A percentile compares a stretch with the other conserved stretches of the same genome.
phyloP scores from a whole-genome alignment of 2,113 vertebrate species.

The Onychorhynchus coronatus region DNA sequence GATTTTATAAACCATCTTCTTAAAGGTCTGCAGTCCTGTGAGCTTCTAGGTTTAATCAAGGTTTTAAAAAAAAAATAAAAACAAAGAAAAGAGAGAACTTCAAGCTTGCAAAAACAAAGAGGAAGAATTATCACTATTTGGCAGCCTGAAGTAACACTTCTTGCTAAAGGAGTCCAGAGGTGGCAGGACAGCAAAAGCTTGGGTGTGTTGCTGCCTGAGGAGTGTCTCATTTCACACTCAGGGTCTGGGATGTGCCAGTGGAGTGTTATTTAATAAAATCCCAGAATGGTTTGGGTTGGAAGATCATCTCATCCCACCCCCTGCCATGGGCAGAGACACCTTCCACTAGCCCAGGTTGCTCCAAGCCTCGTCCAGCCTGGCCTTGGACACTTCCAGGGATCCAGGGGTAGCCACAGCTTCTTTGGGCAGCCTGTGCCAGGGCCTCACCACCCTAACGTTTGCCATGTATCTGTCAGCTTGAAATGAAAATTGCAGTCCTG shows the following conservation, averaged over 20 bases:
- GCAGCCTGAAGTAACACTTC: background rate
- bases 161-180: background rate
- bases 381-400: background rate
- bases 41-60: background rate
- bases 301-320: rapidly evolving
- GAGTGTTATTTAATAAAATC: background rate
- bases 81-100: background rate
- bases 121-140: background rate
- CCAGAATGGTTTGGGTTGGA: background rate
- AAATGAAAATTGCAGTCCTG: background rate
- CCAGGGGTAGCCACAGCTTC: background rate
- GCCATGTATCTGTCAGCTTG: background rate
- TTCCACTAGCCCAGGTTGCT: rapidly evolving
- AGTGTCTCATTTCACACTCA: background rate
- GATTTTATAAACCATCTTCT: background rate
- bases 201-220: background rate
- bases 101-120: background rate
- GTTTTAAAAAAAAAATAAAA: background rate
- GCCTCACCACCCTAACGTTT: rapidly evolving
- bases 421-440: background rate
- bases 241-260: no score
- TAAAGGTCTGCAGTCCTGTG: background rate
- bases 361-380: rapidly evolving
- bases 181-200: background rate
- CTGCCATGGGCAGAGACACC: background rate